Base-by-base conservation (phyloP, 2,113 vertebrate species). In the Chionomys nivalis region DNA sequence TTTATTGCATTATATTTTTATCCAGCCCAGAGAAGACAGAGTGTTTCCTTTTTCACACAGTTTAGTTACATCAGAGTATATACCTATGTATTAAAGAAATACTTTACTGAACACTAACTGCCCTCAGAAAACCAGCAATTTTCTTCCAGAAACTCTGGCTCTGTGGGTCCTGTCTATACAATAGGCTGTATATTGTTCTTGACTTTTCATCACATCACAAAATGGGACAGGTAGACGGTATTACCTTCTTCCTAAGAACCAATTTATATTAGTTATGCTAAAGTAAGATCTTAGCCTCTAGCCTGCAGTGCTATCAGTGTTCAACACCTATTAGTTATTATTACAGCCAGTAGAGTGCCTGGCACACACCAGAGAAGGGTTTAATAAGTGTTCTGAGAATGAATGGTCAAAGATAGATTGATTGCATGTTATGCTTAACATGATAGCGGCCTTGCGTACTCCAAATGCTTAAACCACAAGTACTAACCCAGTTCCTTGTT, bases 331-430 rank as follows among this genome's bases (percentile, higher is more conserved):
- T 93, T 83, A 94, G 26, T 72, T 77, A 36, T 73, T 39, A 81
- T 72, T 86, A 76, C 12, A 49, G 28, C 31, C 77, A 83, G 66
- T 68, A 52, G 28, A 92, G 42, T n/a, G 36, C 23, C 24, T 72
- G 72, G 33, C 12, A 65, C 49, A 92, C 3, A 44, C 78, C 28
- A 79, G 49, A 82, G 85, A 61, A 73, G 47, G 58, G 7, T 65
- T 95, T 91, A 79, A 42, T 42, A 68, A 90, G n/a, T 65, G 83
- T 87, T 85, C 91, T 49, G 26, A 92, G 78, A 95, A 89, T 24
- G 44, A 72, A 89, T 55, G 83, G 52, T 91, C 78, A 91, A 94
- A 66, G 39, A 83, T 3, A 52, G 36, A 87, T 1, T 58, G 36
- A 93, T 44, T 33, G 79, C 26, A 31, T 58, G 14, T 13, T 72